These are phyloP conservation scores for Drosophila gunungcola DNA, from an alignment of 1,140 invertebrate genomes.

Conservation along the genomic window DNA sequence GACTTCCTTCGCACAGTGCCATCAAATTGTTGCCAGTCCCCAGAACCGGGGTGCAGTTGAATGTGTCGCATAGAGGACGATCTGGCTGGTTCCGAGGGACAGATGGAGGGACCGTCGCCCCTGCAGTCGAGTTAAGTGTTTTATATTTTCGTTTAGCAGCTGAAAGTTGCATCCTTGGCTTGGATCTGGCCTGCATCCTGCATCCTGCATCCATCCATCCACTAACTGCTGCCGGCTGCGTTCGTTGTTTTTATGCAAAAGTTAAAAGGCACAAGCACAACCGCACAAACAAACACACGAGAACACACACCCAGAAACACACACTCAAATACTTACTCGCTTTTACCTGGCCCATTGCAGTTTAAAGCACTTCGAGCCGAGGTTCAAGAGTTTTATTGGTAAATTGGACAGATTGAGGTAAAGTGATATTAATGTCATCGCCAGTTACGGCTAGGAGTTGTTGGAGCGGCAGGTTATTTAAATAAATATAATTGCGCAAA, in stretches of 20 bases:
- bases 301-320: conserved; percentile 1
- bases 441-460: neutral
- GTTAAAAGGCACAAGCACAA: conserved; percentile 66
- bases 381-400: conserved; percentile 76
- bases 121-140: conserved; percentile 79
- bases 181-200: conserved; percentile 18
- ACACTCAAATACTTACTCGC: conserved; percentile 32
- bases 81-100: conserved; percentile 42
- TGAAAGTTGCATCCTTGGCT: conserved; percentile 77
- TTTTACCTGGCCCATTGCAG: conserved; percentile 52
- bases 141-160: conserved; percentile 83
- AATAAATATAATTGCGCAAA: conserved; percentile 21
- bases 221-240: conserved; percentile 61
- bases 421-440: conserved; percentile 76
- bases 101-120: conserved; percentile 36
- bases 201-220: conserved; percentile 45
- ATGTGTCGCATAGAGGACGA: conserved; percentile 19
- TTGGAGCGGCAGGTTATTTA: conserved; percentile 11
- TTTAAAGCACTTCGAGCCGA: conserved; percentile 65
- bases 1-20: conserved; percentile 29
- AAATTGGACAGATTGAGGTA: conserved; percentile 80
- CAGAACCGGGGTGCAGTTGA: conserved; percentile 20
- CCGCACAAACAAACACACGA: conserved; percentile 41
- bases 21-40: conserved; percentile 64
- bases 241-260: conserved; percentile 77